Conservation (phyloP, 2,113 vertebrate species). For the Triplophysa dalaica region DNA sequence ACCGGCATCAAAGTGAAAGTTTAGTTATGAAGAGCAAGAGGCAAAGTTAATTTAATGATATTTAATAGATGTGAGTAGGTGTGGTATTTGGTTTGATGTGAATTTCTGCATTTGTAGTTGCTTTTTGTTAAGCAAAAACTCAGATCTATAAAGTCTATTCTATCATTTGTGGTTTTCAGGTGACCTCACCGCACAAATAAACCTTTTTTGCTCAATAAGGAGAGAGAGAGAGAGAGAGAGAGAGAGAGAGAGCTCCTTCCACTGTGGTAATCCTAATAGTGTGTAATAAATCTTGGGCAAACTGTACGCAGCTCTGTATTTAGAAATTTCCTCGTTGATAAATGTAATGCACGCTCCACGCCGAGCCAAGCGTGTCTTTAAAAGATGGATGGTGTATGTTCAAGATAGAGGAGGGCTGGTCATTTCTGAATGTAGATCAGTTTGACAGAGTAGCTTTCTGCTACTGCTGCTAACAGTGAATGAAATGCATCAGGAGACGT, state of each 20-base stretch:
- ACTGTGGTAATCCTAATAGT: constrained; percentile 56
- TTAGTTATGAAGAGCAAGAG: constrained; percentile 29
- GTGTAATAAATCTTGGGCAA: constrained; percentile 63
- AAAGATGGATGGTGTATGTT: constrained; percentile 66
- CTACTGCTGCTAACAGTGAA: constrained; percentile 64
- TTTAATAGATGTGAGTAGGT: background rate
- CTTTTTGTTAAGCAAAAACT: too few relatives aligned
- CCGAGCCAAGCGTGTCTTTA: constrained; percentile 57
- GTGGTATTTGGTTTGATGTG: too few relatives aligned
- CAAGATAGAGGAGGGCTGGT: constrained; percentile 44
- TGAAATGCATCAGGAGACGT: constrained; percentile 70
- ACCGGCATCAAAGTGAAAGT: constrained; percentile 5
- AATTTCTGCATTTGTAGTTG: too few relatives aligned
- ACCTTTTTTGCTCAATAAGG: constrained; percentile 39
- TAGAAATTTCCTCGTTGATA: constrained; percentile 64
- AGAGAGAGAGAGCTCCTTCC: constrained; percentile 31
- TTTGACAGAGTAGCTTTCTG: constrained; percentile 67
- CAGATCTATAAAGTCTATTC: background rate
- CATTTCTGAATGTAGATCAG: constrained; percentile 67
- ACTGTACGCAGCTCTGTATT: constrained; percentile 61
- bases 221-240: constrained; percentile 8
- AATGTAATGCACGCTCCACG: constrained; percentile 64
- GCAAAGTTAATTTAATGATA: constrained; percentile 1
- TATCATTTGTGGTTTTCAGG: constrained; percentile 33
- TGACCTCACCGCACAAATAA: constrained; percentile 24